Base-by-base conservation (phyloP, 2,888 invertebrate species). In the Agriopis marginaria region DNA sequence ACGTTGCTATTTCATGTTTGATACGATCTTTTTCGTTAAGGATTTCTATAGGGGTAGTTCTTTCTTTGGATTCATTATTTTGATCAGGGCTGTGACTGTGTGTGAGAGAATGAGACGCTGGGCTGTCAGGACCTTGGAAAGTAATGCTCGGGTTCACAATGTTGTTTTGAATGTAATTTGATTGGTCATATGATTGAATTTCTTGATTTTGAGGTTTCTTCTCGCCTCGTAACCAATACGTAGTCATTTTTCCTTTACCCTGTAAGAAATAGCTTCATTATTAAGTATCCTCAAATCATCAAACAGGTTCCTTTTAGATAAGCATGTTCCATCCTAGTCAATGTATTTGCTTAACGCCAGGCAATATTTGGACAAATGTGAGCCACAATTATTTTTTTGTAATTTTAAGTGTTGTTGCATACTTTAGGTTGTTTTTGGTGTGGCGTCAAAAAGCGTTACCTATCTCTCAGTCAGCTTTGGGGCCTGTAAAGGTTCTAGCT, bases 201-300 rank as follows among this genome's bases (percentile, higher is more conserved):
- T 80, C 75, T 23, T 85, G 79, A 51, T 82, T 80, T 56, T 70
- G 74, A 6, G 83, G 73, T 32, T 72, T 87, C 80, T 95, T 95
- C 82, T 98, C 98, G 12, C 97, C 97, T 49, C 96, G 93, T 66
- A 98, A 90, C 98, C 98, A 98, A 84, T 97, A 98, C 0, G 98
- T 98, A 45, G 96, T 95, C 97, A 98, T 97, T 83, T 96, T 96
- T 0, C 98, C 98, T 91, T 98, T 98, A 1, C 98, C 98, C 97
- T 97, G 89, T 69, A 58, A 66, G 71, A 75, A 71, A 60, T 32
- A 32, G 3, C 4, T 32, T 32, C 4, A 5, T 32, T 32, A 32
- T 32, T 32, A 32, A 23, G 17, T 23, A 2, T 23, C 17, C 17
- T 23, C 17, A 23, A 32, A 32, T 32, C 32, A 32, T 32, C 4